Conservation (phyloP, 2,113 vertebrate species). For the Prolemur simus region DNA sequence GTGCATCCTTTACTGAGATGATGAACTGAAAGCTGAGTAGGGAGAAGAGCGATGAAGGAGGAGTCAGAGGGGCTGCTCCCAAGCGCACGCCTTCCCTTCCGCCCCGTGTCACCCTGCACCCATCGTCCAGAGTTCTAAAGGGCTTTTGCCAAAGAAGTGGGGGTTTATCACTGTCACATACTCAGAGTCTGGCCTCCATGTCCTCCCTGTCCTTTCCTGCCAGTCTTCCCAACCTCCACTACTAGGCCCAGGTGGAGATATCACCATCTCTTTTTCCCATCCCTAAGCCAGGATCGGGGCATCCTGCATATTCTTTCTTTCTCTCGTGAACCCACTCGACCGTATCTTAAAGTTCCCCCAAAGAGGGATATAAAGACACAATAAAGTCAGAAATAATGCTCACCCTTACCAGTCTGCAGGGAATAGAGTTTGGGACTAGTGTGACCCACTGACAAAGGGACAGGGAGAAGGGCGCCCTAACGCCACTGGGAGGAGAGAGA, state of each 20-base stretch:
- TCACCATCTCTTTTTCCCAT: not conserved
- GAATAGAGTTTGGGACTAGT: not conserved
- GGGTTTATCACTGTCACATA: not conserved
- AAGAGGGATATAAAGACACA: not conserved
- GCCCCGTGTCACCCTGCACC: not conserved
- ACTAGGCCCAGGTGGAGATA: not conserved
- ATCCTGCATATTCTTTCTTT: not conserved
- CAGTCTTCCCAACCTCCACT: not conserved
- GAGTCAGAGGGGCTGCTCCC: not conserved
- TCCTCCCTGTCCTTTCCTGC: not conserved
- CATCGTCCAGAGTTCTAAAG: rapidly evolving
- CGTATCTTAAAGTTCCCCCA: not conserved
- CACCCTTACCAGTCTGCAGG: not conserved
- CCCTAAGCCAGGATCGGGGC: not conserved
- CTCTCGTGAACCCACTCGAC: not conserved
- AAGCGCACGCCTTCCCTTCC: not conserved
- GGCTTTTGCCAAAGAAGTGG: not conserved
- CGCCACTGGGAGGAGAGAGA: not conserved
- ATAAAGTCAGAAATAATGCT: not conserved
- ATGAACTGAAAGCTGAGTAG: not conserved
- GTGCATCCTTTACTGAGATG: not conserved
- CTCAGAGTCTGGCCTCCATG: not conserved
- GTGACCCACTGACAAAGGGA: not conserved
- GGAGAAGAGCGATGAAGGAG: not conserved
- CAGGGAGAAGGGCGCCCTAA: not conserved